phyloP scores from a whole-genome alignment of 53 echinoderm and acorn worm genomes.

The Holothuria scabra region DNA sequence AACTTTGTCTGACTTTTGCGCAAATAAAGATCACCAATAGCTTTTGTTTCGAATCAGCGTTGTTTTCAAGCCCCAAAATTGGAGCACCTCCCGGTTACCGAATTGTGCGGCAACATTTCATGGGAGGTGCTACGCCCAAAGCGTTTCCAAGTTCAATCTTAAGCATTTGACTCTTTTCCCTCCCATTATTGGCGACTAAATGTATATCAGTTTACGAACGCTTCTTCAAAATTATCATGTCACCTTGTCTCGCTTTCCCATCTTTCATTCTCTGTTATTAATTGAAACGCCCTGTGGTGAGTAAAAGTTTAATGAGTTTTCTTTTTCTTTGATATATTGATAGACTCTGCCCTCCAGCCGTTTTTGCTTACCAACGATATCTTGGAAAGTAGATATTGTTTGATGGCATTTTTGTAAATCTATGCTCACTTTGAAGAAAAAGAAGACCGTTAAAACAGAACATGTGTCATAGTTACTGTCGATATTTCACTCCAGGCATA shows the following conservation, averaged over 20 bases:
- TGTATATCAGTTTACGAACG: slow-evolving; percentile 27
- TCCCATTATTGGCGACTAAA: background rate
- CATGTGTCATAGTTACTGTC: slow-evolving; percentile 46
- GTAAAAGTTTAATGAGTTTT: slow-evolving; percentile 30
- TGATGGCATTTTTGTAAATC: slow-evolving; percentile 45
- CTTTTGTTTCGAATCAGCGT: slow-evolving; percentile 41
- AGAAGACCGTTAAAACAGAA: slow-evolving; percentile 14
- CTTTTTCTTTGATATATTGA: slow-evolving; percentile 34
- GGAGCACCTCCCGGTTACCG: slow-evolving; percentile 23
- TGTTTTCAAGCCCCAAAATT: slow-evolving; percentile 7
- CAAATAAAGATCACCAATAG: slow-evolving; percentile 13
- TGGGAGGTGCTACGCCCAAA: background rate
- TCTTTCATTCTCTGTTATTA: slow-evolving; percentile 10
- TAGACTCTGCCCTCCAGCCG: slow-evolving; percentile 42
- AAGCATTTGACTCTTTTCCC: slow-evolving; percentile 11
- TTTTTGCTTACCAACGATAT: slow-evolving; percentile 26
- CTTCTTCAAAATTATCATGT: slow-evolving; percentile 9
- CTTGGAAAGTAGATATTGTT: slow-evolving; percentile 20
- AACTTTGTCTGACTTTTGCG: slow-evolving; percentile 9
- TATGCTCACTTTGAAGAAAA: slow-evolving; percentile 22
- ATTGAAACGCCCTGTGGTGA: slow-evolving; percentile 45
- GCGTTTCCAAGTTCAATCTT: slow-evolving; percentile 41
- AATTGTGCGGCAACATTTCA: background rate
- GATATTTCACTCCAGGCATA: slow-evolving; percentile 29
- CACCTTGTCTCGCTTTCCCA: slow-evolving; percentile 25